Conservation (phyloP, 2,797 vertebrate genomes). For the Thalassophryne amazonica region DNA sequence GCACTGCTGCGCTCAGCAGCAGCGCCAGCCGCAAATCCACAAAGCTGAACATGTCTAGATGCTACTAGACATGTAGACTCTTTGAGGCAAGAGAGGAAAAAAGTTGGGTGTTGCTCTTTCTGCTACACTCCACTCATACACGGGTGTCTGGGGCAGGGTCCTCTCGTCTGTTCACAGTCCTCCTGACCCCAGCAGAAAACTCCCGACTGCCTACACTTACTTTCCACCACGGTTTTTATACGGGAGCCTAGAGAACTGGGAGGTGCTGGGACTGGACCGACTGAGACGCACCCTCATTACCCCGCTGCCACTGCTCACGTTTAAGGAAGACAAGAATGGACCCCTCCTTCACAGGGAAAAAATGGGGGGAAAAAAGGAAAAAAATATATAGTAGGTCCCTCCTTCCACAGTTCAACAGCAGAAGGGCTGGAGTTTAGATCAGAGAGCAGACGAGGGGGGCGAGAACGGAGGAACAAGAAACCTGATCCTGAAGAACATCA, state of each 20-base stretch:
- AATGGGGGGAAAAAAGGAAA: constrained; percentile 18
- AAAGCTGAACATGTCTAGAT: constrained; percentile 99
- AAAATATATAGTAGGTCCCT: constrained; percentile 68
- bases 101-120: constrained; percentile 79
- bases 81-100: constrained; percentile 90
- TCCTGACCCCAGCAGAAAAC: constrained; percentile 95
- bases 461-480: constrained; percentile 59
- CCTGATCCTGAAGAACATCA: constrained; percentile 56
- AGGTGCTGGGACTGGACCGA: constrained; percentile 77
- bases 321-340: constrained; percentile 71
- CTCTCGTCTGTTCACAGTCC: constrained; percentile 73
- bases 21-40: constrained; percentile 98
- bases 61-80: constrained; percentile 99
- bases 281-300: constrained; percentile 67
- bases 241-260: constrained; percentile 74
- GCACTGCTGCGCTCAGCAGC: constrained; percentile 89
- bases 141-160: constrained; percentile 81
- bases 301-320: constrained; percentile 66
- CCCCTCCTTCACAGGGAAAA: constrained; percentile 62
- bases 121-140: constrained; percentile 97
- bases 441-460: constrained; percentile 49
- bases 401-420: constrained; percentile 67
- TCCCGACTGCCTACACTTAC: constrained; percentile 93
- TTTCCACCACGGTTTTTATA: constrained; percentile 87
- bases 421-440: constrained; percentile 67